Evolutionary conservation across 2,797 vertebrate species (phyloP).

Genomic region (Neosilurus mollespiculum): DNA sequence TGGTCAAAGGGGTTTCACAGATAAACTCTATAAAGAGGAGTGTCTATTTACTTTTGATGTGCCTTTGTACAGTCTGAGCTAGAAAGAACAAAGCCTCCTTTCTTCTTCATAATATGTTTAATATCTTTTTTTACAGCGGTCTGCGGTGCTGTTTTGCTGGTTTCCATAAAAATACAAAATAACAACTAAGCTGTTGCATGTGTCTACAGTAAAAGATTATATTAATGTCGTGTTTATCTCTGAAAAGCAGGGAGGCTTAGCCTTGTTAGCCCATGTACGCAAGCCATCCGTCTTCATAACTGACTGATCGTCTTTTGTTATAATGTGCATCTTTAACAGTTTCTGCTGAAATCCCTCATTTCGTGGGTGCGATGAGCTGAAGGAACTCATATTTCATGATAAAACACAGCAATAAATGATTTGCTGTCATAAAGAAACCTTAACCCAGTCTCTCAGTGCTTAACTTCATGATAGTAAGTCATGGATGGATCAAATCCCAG

Average conservation of each 20-base stretch:
- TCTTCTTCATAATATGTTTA: background rate
- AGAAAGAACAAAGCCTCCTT: background rate
- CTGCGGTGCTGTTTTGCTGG: background rate
- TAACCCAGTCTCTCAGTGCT: background rate
- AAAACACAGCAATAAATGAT: conserved; percentile 6
- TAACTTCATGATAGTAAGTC: background rate
- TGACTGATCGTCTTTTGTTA: background rate
- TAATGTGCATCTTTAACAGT: background rate
- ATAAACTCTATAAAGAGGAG: too few species aligned
- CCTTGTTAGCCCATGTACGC: background rate
- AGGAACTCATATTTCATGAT: conserved; percentile 12
- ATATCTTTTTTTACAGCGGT: background rate
- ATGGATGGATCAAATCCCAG: conserved; percentile 4
- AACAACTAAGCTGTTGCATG: background rate
- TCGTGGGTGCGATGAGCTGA: background rate
- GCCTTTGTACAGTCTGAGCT: background rate
- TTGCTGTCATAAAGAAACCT: conserved; percentile 22
- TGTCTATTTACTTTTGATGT: too few species aligned
- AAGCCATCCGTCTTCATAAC: conserved; percentile 14
- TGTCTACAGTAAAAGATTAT: background rate
- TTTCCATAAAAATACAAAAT: background rate
- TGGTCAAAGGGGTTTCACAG: too few species aligned
- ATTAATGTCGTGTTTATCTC: background rate
- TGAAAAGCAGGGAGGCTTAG: background rate
- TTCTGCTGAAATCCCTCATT: conserved; percentile 9